These are phyloP conservation scores for Micromesistius poutassou DNA, from an alignment of 2,797 vertebrate genomes.

Conservation along the genomic window DNA sequence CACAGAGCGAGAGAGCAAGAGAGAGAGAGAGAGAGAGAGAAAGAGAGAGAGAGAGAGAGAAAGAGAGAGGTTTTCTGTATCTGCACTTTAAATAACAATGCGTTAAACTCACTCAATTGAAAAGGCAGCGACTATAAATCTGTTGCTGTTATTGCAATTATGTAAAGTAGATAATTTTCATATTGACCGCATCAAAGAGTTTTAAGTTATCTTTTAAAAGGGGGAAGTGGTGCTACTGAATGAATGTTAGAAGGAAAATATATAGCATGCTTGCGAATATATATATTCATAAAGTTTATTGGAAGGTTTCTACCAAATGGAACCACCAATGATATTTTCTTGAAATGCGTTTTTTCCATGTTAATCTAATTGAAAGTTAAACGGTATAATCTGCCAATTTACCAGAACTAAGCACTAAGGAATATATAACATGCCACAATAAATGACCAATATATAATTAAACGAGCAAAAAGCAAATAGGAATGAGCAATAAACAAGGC, in stretches of 20 bases:
- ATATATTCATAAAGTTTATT: not conserved
- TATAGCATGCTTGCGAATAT: not conserved
- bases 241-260: not conserved
- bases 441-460: not conserved
- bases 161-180: too few species aligned
- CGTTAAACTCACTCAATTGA: not conserved
- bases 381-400: too few species aligned
- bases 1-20: not conserved
- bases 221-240: not conserved
- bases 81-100: not conserved
- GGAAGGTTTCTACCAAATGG: not conserved
- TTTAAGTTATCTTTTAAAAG: not conserved
- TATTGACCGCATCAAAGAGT: not conserved
- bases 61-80: not conserved
- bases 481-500: constrained; percentile 23
- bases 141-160: not conserved
- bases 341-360: too few species aligned
- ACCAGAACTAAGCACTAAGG: too few species aligned
- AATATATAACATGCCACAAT: not conserved
- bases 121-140: not conserved
- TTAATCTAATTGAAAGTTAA: too few species aligned
- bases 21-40: not conserved
- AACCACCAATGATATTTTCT: not conserved
- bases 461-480: not conserved
- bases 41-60: not conserved